These are phyloP conservation scores for Dynastes maya DNA, from an alignment of 2,888 invertebrate genomes.

Conservation along the genomic window DNA sequence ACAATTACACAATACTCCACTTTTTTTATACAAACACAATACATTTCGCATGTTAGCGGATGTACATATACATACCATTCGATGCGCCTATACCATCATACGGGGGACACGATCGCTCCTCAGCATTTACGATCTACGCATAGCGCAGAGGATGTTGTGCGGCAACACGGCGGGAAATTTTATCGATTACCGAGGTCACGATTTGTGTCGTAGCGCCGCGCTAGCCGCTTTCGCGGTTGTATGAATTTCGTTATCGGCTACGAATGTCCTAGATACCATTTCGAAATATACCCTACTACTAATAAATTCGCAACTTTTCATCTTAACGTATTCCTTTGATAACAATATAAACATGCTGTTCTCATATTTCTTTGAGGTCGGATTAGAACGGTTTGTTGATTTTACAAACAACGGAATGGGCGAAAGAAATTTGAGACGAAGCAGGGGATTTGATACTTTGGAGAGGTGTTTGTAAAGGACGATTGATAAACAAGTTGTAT, in stretches of 20 bases:
- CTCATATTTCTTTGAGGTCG: not conserved
- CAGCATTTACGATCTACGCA: slow-evolving; percentile 30
- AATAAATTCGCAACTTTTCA: not conserved
- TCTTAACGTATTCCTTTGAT: not conserved
- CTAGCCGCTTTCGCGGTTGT: slow-evolving; percentile 18
- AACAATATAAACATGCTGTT: not conserved
- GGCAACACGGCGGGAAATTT: slow-evolving; percentile 36
- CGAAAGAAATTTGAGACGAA: not conserved
- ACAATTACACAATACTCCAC: too few species aligned
- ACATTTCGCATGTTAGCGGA: too few species aligned
- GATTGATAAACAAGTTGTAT: too few species aligned
- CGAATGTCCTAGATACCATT: not conserved
- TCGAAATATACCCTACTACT: not conserved
- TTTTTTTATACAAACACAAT: too few species aligned
- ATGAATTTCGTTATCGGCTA: slow-evolving; percentile 22
- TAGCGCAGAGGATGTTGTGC: slow-evolving; percentile 37
- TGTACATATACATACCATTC: too few species aligned
- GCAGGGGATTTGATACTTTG: too few species aligned
- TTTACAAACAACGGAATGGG: not conserved
- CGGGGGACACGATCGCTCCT: slow-evolving; percentile 12
- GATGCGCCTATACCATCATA: not conserved
- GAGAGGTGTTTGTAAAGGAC: too few species aligned
- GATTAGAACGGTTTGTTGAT: not conserved
- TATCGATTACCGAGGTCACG: slow-evolving; percentile 37
- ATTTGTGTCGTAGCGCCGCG: slow-evolving; percentile 12